Percentiles rank a stretch among this genome's conserved stretches.
Conservation (phyloP, 2,113 vertebrate species). For the Paratilapia polleni region DNA sequence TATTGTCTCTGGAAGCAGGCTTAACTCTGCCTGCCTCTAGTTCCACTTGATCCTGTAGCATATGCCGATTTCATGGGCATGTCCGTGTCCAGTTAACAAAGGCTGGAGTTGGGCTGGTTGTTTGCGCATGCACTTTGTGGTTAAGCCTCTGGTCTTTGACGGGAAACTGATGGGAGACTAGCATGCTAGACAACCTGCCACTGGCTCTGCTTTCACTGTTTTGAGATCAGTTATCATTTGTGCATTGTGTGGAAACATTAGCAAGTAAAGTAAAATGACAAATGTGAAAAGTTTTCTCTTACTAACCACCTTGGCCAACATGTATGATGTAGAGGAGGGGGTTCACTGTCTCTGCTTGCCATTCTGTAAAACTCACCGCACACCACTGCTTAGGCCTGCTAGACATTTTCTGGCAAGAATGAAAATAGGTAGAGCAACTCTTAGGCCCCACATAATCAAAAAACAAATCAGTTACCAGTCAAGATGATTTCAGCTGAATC, state of each 20-base stretch:
- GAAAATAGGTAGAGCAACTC: background rate
- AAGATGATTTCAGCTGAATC: conserved; percentile 12
- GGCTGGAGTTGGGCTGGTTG: background rate
- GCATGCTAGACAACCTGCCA: background rate
- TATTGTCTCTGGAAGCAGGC: background rate
- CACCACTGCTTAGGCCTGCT: too few relatives aligned
- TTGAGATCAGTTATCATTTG: background rate
- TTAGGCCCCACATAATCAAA: background rate
- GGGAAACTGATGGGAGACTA: background rate
- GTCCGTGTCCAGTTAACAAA: background rate
- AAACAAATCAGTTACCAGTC: background rate
- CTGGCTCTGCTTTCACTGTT: too few relatives aligned
- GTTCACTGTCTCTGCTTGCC: background rate
- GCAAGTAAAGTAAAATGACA: background rate
- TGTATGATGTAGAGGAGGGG: background rate
- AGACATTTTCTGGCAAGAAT: background rate
- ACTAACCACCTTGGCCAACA: background rate
- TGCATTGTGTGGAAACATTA: background rate
- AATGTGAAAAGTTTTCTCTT: background rate
- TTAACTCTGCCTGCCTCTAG: background rate
- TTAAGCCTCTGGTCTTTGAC: background rate
- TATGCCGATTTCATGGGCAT: background rate
- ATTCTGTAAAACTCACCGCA: too few relatives aligned
- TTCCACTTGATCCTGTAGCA: background rate
- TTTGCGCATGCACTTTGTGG: background rate